A percentile compares a stretch with the other conserved stretches of the same genome.
These are phyloP conservation scores for Channa maculata DNA, from an alignment of 2,113 vertebrate genomes.

Conservation along the genomic window DNA sequence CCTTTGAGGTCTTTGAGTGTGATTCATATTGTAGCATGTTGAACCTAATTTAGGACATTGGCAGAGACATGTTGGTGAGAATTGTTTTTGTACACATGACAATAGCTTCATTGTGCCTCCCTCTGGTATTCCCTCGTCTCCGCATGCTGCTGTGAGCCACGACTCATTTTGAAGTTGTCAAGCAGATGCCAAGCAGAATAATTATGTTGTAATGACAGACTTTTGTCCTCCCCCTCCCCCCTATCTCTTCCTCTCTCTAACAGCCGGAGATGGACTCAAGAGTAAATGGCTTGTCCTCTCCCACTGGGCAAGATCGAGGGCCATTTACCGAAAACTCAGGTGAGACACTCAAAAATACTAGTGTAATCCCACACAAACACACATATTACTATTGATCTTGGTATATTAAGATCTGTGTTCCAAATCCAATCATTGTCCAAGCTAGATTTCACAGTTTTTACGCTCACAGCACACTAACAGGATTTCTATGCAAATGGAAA, in stretches of 20 bases:
- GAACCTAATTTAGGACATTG: conserved; percentile 4
- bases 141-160: conserved; percentile 17
- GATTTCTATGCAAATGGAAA: neutral
- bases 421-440: neutral
- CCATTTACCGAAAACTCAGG: conserved; percentile 88
- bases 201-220: conserved; percentile 34
- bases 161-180: conserved; percentile 51
- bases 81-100: conserved; percentile 10
- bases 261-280: conserved; percentile 91
- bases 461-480: neutral
- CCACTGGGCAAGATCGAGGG: conserved; percentile 83
- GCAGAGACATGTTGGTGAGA: conserved; percentile 13
- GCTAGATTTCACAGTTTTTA: neutral
- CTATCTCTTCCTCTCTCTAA: conserved; percentile 12
- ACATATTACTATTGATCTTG: neutral
- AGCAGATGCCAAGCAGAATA: conserved; percentile 22
- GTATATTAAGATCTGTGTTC: neutral
- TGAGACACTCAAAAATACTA: conserved; percentile 63
- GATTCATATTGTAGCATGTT: conserved; percentile 19
- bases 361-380: neutral
- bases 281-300: conserved; percentile 89
- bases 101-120: conserved; percentile 19
- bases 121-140: conserved; percentile 26
- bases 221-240: conserved; percentile 12
- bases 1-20: conserved; percentile 8